These are phyloP conservation scores for Cryptus armator DNA, from an alignment of 2,888 invertebrate species.

Conservation along the genomic window DNA sequence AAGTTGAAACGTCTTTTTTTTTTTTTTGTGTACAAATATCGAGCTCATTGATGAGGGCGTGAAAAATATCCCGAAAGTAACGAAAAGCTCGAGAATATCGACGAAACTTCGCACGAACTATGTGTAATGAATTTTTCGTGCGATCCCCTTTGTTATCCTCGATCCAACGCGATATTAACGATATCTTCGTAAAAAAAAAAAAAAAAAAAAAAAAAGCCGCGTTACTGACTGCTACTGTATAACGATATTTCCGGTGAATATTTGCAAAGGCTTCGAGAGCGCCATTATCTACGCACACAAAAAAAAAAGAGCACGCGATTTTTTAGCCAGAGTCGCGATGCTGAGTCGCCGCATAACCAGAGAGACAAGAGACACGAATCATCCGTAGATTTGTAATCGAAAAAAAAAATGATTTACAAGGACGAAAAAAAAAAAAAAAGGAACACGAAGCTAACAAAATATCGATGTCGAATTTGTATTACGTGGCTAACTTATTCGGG, in stretches of 20 bases:
- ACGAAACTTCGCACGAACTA: conserved; percentile 3
- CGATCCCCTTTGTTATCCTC: not conserved
- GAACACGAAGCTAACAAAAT: conserved; percentile 56
- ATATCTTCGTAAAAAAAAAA: not conserved
- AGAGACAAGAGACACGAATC: conserved; percentile 28
- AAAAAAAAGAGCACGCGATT: conserved; percentile 30
- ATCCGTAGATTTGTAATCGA: conserved; percentile 59
- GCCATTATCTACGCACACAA: conserved; percentile 59
- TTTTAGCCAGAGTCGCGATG: conserved; percentile 45
- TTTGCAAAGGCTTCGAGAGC: conserved; percentile 32
- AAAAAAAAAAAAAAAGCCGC: conserved; percentile 21
- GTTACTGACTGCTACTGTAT: conserved; percentile 41
- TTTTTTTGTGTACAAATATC: conserved; percentile 3
- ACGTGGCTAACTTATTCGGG: conserved; percentile 76
- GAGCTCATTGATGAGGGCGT: not conserved
- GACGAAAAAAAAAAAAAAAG: conserved; percentile 8
- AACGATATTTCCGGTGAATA: conserved; percentile 23
- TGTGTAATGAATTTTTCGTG: conserved; percentile 1
- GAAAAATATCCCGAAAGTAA: conserved; percentile 2
- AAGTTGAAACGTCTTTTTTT: not conserved
- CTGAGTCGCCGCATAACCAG: conserved; percentile 38
- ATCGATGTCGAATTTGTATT: conserved; percentile 76
- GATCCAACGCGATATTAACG: not conserved
- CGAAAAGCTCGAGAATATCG: conserved; percentile 1
- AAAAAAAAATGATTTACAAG: not conserved